phyloP scores from a whole-genome alignment of 1,140 invertebrate genomes.

The Drosophila mayri region DNA sequence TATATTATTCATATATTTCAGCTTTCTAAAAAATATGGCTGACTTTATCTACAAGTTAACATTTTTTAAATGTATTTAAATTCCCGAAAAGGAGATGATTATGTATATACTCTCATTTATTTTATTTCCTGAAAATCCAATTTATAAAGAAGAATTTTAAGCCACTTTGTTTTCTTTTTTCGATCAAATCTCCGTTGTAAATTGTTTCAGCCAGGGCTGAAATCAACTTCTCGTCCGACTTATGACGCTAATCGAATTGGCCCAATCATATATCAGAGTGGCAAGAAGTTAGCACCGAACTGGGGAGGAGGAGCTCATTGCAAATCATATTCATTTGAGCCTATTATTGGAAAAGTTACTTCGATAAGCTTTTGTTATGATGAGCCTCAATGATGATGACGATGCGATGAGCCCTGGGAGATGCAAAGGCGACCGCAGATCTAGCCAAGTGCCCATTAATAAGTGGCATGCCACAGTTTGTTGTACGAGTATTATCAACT shows the following conservation, averaged over 20 bases:
- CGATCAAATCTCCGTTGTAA: background rate
- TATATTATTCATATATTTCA: too few relatives aligned
- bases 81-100: too few relatives aligned
- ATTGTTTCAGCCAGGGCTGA: conserved; percentile 15
- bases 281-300: conserved; percentile 48
- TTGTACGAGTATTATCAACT: conserved; percentile 57
- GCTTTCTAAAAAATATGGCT: too few relatives aligned
- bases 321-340: conserved; percentile 75
- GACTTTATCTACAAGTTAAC: background rate
- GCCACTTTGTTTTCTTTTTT: background rate
- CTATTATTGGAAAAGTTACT: conserved; percentile 83
- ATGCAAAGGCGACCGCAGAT: conserved; percentile 40
- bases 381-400: conserved; percentile 48
- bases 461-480: conserved; percentile 61
- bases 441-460: conserved; percentile 72
- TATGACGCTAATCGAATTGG: conserved; percentile 32
- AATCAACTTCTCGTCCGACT: conserved; percentile 9
- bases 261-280: conserved; percentile 20
- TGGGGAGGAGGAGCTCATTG: conserved; percentile 27
- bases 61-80: background rate
- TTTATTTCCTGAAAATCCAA: background rate
- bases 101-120: background rate
- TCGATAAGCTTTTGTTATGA: conserved; percentile 80
- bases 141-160: background rate
- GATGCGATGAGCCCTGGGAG: conserved; percentile 40